Evolutionary conservation across 2,888 invertebrate genomes (phyloP), one percentile per base, ranked within the genome.

Genomic region (Acholoe squamosa): DNA sequence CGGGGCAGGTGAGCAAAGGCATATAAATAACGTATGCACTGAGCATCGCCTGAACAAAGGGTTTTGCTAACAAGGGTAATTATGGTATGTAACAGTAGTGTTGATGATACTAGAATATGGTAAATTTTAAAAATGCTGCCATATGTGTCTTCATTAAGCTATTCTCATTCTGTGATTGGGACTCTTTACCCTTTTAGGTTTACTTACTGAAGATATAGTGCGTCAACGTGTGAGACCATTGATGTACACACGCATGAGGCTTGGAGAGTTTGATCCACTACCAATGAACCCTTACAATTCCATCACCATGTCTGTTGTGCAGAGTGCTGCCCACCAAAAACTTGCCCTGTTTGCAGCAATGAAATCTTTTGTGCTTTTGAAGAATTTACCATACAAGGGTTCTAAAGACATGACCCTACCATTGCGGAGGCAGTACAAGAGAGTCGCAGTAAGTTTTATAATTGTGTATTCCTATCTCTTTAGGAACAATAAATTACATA

Each of bases 271-370:
- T 90, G 93, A 93, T 90, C 93, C 93, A 22, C 89, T 89, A 7
- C 88, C 76, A n/a, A 94, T 94, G 94, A 95, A 94, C 91, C 95
- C 95, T 0, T 95, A 94, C 91, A 90, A 89, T 31, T 89, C 89
- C 16, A 91, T 94, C 51, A 86, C 91, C 77, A 67, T 92, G 43
- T 92, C 93, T 19, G 93, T 93, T 10, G 89, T 94, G 3, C 93
- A 93, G 91, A 92, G 92, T 86, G 61, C 51, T 19, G 92, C 89
- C 0, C 94, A 94, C 88, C 88, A 93, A 84, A 43, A 92, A 34
- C 91, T 94, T 22, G 92, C 94, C 12, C 22, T 94, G 12, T 86
- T 89, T n/a, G 93, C 93, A 25, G 94, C 94, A 22, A 92, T 92
- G 88, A 93, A 93, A 91, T 93, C 93, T 7, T 94, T 94, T 91